Evolutionary conservation across 2,888 invertebrate genomes (phyloP), one percentile per base, ranked within the genome.

Genomic region (Macrophya annulata): DNA sequence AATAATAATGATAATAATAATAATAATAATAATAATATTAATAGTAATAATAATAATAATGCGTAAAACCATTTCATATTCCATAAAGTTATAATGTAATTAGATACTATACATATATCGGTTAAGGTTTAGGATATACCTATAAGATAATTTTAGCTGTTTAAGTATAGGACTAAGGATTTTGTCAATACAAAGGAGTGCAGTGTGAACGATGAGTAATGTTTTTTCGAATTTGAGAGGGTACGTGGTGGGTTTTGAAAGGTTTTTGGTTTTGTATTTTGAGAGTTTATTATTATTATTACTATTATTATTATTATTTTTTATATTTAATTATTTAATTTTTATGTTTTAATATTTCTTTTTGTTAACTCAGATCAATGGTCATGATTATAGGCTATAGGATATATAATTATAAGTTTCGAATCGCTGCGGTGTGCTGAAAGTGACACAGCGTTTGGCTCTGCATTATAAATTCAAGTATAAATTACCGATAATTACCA

Each of bases 1-100:
- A 76, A 45, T 55, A 59, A 62, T 43, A 76, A 79, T 48, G 72
- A 79, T 37, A 76, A 84, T 74, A 25, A 86, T 72, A 79, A 85
- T 81, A 86, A 45, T 25, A 79, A 45, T 84, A 81, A 74, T 15
- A 40, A 3, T 31, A 31, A 31, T 31, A 31, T 31, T 31, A 31
- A 31, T 31, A 31, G 31, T 31, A 31, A 31, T 31, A 31, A 31
- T 31, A 31, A 31, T 31, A 71, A 71, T 71, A 71, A 71, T 40
- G 40, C 31, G 71, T 71, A 55, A 77, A 51, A 74, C 55, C 12
- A 77, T 77, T 77, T 55, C 77, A 55, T 77, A 77, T 51, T 51
- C 43, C 31, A 77, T 55, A 51, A 40, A 74, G 45, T 21, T 45
- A 74, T n/a, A n/a, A n/a, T n/a, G 21, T 71, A 74, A 55, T 37